phyloP scores from a whole-genome alignment of 2,113 vertebrate species.

The Promerops cafer region DNA sequence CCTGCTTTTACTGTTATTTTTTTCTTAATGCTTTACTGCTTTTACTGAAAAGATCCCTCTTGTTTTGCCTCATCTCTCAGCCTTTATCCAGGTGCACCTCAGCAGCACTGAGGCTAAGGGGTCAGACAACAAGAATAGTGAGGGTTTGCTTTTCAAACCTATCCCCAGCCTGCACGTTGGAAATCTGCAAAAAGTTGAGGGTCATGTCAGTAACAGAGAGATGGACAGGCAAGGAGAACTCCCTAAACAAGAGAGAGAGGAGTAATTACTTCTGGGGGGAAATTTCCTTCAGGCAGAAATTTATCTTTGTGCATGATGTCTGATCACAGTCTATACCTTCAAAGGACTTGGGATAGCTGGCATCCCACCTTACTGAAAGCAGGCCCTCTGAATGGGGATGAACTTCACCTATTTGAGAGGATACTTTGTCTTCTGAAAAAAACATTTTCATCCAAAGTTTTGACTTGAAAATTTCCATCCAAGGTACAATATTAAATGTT shows the following conservation, averaged over 20 bases:
- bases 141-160: not conserved
- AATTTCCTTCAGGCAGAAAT: not conserved
- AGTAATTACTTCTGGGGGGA: not conserved
- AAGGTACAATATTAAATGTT: not conserved
- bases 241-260: not conserved
- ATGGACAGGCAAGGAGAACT: not conserved
- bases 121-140: not conserved
- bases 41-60: not conserved
- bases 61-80: not conserved
- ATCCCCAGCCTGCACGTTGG: not conserved
- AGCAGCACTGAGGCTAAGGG: accelerated
- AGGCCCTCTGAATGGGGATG: not conserved
- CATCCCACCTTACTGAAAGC: not conserved
- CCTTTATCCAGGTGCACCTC: not conserved
- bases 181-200: not conserved
- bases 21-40: not conserved
- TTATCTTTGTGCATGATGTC: not conserved
- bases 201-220: not conserved
- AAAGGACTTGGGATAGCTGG: not conserved
- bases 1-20: not conserved
- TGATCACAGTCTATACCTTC: not conserved
- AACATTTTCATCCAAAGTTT: not conserved
- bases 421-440: not conserved
- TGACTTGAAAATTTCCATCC: not conserved
- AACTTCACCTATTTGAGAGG: not conserved